Conservation (phyloP, 1,140 invertebrate genomes). For the Lepidostoma basale region DNA sequence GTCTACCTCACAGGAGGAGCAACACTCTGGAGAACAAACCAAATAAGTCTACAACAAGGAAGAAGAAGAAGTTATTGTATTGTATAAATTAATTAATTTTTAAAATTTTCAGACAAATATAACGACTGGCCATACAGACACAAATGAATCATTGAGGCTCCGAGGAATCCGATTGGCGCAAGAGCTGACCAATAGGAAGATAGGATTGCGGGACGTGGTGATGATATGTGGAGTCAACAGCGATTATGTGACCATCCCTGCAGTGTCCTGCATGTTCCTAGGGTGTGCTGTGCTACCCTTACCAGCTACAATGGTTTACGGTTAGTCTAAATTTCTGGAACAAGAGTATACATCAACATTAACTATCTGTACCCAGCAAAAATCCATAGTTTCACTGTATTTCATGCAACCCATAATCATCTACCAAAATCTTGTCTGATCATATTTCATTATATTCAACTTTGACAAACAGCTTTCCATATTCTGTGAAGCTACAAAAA, state of each 20-base stretch:
- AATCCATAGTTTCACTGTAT: background rate
- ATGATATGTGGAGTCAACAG: conserved; percentile 26
- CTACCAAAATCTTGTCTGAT: background rate
- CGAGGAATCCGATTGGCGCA: conserved; percentile 27
- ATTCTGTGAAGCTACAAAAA: too few relatives aligned
- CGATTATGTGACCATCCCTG: conserved; percentile 2
- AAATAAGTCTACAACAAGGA: background rate
- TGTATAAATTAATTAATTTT: background rate
- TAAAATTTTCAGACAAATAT: conserved; percentile 21
- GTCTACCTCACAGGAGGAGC: too few relatives aligned
- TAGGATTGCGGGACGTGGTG: conserved; percentile 17
- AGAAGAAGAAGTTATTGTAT: background rate
- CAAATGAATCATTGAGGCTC: conserved; percentile 24
- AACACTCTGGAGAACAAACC: too few relatives aligned
- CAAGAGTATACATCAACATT: background rate
- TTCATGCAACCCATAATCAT: background rate
- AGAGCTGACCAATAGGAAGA: conserved; percentile 6
- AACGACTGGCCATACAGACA: conserved; percentile 1
- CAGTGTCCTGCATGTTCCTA: conserved; percentile 17
- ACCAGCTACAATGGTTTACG: conserved; percentile 1
- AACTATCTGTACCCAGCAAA: background rate
- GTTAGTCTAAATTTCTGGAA: conserved; percentile 6
- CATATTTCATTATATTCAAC: background rate
- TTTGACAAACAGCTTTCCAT: too few relatives aligned
- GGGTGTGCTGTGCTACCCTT: conserved; percentile 10